phyloP scores from a whole-genome alignment of 2,888 invertebrate species.

The Epinotia demarniana region DNA sequence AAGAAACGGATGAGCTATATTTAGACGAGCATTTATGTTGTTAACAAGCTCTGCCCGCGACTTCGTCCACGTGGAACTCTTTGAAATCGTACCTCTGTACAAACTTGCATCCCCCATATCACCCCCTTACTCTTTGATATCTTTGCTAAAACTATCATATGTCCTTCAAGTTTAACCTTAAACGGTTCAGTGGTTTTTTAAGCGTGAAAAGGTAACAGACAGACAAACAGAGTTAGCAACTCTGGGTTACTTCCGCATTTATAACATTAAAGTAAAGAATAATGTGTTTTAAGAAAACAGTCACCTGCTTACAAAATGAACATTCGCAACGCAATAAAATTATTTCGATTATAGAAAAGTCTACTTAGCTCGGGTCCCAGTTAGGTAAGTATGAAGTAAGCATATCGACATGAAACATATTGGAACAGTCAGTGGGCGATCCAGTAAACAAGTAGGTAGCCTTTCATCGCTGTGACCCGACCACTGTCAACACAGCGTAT shows the following conservation, averaged over 20 bases:
- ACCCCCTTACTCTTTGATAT: too few species aligned
- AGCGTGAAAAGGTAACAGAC: too few species aligned
- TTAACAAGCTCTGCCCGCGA: background rate
- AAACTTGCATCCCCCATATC: too few species aligned
- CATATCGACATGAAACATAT: constrained; percentile 16
- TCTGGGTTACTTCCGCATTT: too few species aligned
- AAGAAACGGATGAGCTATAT: constrained; percentile 4
- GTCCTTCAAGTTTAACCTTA: too few species aligned
- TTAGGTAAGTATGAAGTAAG: constrained; percentile 25
- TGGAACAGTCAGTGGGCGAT: constrained; percentile 40
- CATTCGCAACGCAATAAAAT: background rate
- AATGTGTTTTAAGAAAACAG: too few species aligned
- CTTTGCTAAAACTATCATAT: too few species aligned
- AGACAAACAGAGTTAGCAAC: too few species aligned
- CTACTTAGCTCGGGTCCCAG: background rate
- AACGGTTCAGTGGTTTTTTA: too few species aligned
- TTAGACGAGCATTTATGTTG: constrained; percentile 18
- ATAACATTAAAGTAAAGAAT: too few species aligned
- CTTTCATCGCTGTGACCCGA: constrained; percentile 30
- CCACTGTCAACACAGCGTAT: constrained; percentile 38
- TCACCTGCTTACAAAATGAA: background rate
- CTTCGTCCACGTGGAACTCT: too few species aligned
- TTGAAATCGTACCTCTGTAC: too few species aligned
- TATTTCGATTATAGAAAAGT: constrained; percentile 2
- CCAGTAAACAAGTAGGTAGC: constrained; percentile 42